Base-by-base conservation (phyloP, 2,888 invertebrate genomes). In the Drosophila multiciliata region DNA sequence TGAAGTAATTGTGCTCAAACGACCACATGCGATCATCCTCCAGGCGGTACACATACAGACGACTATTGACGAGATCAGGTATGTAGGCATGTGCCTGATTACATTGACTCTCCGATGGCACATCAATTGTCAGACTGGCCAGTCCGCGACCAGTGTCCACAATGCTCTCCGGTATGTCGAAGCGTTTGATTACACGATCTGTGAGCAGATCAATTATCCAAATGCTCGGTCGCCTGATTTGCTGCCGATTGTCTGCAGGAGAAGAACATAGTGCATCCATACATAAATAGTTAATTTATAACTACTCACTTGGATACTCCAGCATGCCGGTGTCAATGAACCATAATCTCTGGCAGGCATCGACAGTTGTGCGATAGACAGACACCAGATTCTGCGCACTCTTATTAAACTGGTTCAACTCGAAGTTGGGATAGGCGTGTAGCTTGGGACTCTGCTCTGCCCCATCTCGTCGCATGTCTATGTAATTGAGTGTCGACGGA, bases 281-380 rank as follows among this genome's bases (percentile, higher is more conserved):
- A 26, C 8, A 35, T n/a, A 29, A 17, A 1, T n/a, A 15, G 9
- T 32, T 7, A 26, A 9, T 32, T 45, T 20, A 7, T 8, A 78
- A 86, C 89, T 93, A 86, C 89, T 93, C 91, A 94, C 96, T 94
- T 59, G 95, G 94, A 84, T 95, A 94, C 90, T 97, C 96, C 62
- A 96, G 91, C 42, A 95, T 91, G 2, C 97, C 97, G 0, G 96
- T 96, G 86, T 97, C 97, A 1, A 97, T 94, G 88, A 96, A 95
- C 97, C 97, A 97, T 2, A 97, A 93, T 7, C 97, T 93, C 50
- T 95, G 95, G 80, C 97, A 97, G 1, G 71, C 86, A 90, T 97
- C 97, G 0, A 96, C 94, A 15, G 94, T 94, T 0, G 96, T 95
- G 50, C 97, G 94, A 90, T 97, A 97, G 4, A 96, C 96, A 0